Evolutionary conservation across 2,888 invertebrate species (phyloP), one percentile per base, ranked within the genome.

Genomic region (Tenthredo mesomela): DNA sequence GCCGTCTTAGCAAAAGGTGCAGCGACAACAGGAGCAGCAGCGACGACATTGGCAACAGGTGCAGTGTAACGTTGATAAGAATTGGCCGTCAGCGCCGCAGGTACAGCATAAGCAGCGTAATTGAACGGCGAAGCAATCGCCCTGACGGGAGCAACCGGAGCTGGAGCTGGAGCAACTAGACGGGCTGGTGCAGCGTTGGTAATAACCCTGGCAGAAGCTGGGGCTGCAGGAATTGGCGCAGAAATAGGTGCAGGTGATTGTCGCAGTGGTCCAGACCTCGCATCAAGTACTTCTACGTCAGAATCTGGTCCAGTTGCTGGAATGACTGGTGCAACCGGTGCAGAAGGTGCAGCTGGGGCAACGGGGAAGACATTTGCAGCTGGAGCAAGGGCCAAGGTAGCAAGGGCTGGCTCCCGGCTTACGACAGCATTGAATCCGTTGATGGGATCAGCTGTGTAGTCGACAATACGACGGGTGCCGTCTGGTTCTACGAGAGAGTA

Each of bases 381-480:
- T 90, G 93, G 67, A 90, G 94, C 29, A 92, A 94, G 85, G 90
- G 94, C 89, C 92, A 93, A 88, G 7, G 87, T 85, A 9, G 88
- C 87, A 12, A 87, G 75, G 0, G 88, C 89, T 9, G 91, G 91
- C 85, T 92, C 91, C 0, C 89, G 89, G 92, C 92, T 93, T 87
- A 95, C 92, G 9, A 92, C 89, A 9, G 92, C 92, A 85, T 92
- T 92, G 85, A 92, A 92, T 21, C 92, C 92, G 84, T 91, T 92
- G 67, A 91, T 85, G 4, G 90, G 88, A 84, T 92, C 92, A 0
- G 92, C 90, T 0, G 91, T 90, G 87, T 93, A 93, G 54, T 93
- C 89, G 43, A 92, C 93, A 77, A 91, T 91, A 29, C 92, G 88
- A 15, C 91, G 89, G 9, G 90, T 90, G 10, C 92, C 92, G 84